phyloP scores from a whole-genome alignment of 2,888 invertebrate species.

The Drosophila leonis region DNA sequence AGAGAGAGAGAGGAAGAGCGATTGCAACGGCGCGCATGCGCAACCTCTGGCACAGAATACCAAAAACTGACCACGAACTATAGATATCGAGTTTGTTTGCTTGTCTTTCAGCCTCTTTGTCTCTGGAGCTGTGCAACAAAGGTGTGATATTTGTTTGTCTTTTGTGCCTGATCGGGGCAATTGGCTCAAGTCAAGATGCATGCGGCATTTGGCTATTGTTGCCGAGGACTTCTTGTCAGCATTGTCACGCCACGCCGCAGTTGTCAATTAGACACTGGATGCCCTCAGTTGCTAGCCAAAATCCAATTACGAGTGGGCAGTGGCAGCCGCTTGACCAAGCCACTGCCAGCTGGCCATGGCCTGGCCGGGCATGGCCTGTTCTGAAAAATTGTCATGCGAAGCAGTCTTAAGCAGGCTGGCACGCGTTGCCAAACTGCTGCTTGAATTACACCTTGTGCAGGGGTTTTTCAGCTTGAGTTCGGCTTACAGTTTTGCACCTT shows the following conservation, averaged over 20 bases:
- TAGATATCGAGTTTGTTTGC: constrained; percentile 18
- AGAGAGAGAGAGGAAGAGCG: neutral
- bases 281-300: constrained; percentile 15
- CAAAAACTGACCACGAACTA: constrained; percentile 24
- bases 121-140: constrained; percentile 57
- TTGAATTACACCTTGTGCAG: constrained; percentile 47
- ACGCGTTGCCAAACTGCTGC: constrained; percentile 55
- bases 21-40: constrained; percentile 64
- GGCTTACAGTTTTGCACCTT: constrained; percentile 27
- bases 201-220: constrained; percentile 34
- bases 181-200: constrained; percentile 80
- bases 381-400: constrained; percentile 28
- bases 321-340: constrained; percentile 41
- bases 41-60: constrained; percentile 45
- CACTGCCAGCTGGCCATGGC: constrained; percentile 48
- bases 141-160: constrained; percentile 80
- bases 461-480: constrained; percentile 19
- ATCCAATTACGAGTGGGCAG: constrained; percentile 66
- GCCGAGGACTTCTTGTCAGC: constrained; percentile 69
- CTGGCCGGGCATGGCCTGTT: no score
- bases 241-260: constrained; percentile 64
- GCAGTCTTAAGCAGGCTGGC: constrained; percentile 50
- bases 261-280: constrained; percentile 69
- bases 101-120: constrained; percentile 24
- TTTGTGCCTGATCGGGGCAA: constrained; percentile 74